Conservation (phyloP, 2,888 invertebrate genomes). For the Tetragonula carbonaria region DNA sequence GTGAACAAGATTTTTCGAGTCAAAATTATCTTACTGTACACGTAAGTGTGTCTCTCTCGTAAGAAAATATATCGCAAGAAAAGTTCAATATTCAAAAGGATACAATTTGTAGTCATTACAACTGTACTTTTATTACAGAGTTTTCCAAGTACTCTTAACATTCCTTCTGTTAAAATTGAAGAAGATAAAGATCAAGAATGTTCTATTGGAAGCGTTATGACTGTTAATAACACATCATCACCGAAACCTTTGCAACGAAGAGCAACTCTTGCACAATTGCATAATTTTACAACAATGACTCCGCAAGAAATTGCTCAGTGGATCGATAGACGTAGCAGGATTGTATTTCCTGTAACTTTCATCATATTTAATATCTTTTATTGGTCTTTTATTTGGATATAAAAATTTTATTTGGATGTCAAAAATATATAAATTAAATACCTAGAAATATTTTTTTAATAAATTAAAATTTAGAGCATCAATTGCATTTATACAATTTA, state of each 20-base stretch:
- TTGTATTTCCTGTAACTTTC: constrained; percentile 91
- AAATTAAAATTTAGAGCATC: neutral
- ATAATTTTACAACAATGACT: constrained; percentile 90
- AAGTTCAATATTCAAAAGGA: neutral
- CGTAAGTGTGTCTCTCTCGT: constrained; percentile 82
- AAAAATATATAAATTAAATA: neutral
- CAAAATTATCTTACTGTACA: constrained; percentile 92
- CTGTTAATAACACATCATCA: constrained; percentile 77
- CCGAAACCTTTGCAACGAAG: constrained; percentile 78
- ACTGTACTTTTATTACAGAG: constrained; percentile 84
- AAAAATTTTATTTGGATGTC: constrained; percentile 5
- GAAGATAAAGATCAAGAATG: constrained; percentile 86
- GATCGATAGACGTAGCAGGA: constrained; percentile 92
- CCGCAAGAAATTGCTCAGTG: constrained; percentile 95
- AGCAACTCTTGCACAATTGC: constrained; percentile 78
- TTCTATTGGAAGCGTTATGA: constrained; percentile 78
- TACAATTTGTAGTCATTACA: neutral
- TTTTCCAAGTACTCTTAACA: constrained; percentile 87
- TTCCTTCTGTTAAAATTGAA: constrained; percentile 89
- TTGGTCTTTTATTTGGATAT: constrained; percentile 89
- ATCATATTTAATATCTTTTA: constrained; percentile 92
- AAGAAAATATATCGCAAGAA: neutral
- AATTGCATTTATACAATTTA: constrained; percentile 14
- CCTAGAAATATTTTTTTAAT: neutral
- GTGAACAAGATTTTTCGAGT: constrained; percentile 86